Evolutionary conservation across 1,140 invertebrate species (phyloP).

Genomic region (Zaprionus taronus): DNA sequence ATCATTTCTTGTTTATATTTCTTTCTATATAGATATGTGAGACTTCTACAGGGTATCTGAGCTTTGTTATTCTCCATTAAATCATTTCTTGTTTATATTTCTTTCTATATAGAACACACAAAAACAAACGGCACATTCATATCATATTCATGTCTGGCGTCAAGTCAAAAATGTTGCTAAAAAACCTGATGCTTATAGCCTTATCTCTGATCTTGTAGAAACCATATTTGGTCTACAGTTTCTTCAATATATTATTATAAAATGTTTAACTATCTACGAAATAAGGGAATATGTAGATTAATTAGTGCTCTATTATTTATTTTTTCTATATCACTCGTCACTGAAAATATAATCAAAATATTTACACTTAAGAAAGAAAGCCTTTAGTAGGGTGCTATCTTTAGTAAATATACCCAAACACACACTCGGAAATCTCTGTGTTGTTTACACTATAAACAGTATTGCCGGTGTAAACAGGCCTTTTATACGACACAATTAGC

Average conservation of each 20-base stretch:
- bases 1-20: not conserved
- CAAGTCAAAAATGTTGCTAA: not conserved
- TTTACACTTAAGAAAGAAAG: not conserved
- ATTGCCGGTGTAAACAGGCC: not conserved
- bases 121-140: not conserved
- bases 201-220: not conserved
- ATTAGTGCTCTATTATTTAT: not conserved
- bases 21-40: no score
- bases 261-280: not conserved
- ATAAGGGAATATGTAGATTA: not conserved
- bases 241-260: not conserved
- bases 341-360: not conserved
- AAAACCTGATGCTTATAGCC: not conserved
- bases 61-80: not conserved
- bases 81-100: not conserved
- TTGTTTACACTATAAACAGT: not conserved
- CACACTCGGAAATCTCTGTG: not conserved
- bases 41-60: not conserved
- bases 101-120: not conserved
- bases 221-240: not conserved
- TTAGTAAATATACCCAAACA: not conserved
- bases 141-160: not conserved
- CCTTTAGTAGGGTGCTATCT: not conserved
- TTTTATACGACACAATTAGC: slow-evolving; percentile 15
- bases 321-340: not conserved